Percentiles rank a stretch among this genome's conserved stretches.
These are phyloP conservation scores for Phataginus tetradactyla DNA, from an alignment of 2,797 vertebrate genomes.

Conservation along the genomic window DNA sequence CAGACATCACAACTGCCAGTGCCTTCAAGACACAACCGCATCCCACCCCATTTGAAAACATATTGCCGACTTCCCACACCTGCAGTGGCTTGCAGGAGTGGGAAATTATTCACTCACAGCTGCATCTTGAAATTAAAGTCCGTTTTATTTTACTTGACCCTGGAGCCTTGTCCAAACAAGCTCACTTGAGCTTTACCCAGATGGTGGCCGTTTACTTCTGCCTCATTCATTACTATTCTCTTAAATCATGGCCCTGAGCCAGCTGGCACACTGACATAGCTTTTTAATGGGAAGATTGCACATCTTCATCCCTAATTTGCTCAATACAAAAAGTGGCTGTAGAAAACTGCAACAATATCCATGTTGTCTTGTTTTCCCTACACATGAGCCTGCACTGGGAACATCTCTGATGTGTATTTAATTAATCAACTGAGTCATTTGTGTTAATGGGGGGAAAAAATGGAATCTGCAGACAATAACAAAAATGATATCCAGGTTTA, in stretches of 20 bases:
- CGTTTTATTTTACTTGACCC: conserved; percentile 84
- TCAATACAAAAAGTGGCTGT: conserved; percentile 68
- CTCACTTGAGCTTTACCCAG: conserved; percentile 87
- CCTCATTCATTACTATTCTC: conserved; percentile 87
- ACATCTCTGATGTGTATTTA: not conserved
- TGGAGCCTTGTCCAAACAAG: conserved; percentile 87
- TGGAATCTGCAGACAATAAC: not conserved
- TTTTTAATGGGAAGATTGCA: conserved; percentile 69
- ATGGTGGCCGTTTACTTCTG: conserved; percentile 91
- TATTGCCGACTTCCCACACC: conserved; percentile 67
- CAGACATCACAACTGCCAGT: not conserved
- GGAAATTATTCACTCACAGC: conserved; percentile 65
- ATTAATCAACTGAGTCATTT: not conserved
- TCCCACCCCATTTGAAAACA: conserved; percentile 45
- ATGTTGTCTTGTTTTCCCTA: not conserved
- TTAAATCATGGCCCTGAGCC: conserved; percentile 81
- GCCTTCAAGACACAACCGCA: conserved; percentile 28
- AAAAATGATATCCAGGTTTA: not conserved
- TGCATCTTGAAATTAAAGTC: conserved; percentile 83
- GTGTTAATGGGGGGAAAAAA: not conserved
- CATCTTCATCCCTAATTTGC: conserved; percentile 67
- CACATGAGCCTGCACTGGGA: not conserved
- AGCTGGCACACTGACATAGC: conserved; percentile 78
- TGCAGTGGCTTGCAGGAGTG: conserved; percentile 49
- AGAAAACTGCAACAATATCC: not conserved